A percentile compares a stretch with the other conserved stretches of the same genome.
Evolutionary conservation across 2,113 vertebrate species (phyloP).

Genomic region (Dinomys branickii): DNA sequence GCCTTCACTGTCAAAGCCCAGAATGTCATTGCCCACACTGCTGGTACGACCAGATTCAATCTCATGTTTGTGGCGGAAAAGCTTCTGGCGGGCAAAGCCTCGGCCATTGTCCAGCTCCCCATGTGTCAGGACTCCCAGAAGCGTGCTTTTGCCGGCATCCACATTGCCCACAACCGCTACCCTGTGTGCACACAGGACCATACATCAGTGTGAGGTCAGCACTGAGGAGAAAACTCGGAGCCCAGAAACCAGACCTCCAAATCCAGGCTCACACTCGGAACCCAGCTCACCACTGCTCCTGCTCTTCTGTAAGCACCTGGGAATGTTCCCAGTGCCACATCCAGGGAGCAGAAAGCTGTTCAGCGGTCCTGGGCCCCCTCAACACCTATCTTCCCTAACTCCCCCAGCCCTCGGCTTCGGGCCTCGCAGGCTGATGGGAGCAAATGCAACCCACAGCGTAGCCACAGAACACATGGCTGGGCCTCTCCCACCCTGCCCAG

Average conservation of each 20-base stretch:
- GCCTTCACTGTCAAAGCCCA: slow-evolving; percentile 97
- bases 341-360: background rate
- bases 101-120: slow-evolving; percentile 98
- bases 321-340: background rate
- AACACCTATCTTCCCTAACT: background rate
- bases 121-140: slow-evolving; percentile 96
- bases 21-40: slow-evolving; percentile 98
- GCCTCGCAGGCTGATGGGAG: background rate
- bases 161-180: slow-evolving; percentile 99
- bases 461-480: background rate
- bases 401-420: too few relatives aligned
- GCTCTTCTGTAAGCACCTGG: background rate
- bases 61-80: slow-evolving; percentile 99
- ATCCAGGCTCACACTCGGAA: background rate
- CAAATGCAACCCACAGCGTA: background rate
- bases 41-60: slow-evolving; percentile 98
- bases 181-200: slow-evolving; percentile 82
- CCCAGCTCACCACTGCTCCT: background rate
- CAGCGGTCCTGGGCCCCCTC: background rate
- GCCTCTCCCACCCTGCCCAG: background rate
- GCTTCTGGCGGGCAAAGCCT: slow-evolving; percentile 98
- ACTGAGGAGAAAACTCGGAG: background rate
- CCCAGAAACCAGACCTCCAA: too few relatives aligned
- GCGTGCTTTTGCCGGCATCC: slow-evolving; percentile 97
- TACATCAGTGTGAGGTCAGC: background rate